Percentiles rank a stretch among this genome's conserved stretches.
phyloP scores from a whole-genome alignment of 2,113 vertebrate genomes.

The Coracopsis vasa region DNA sequence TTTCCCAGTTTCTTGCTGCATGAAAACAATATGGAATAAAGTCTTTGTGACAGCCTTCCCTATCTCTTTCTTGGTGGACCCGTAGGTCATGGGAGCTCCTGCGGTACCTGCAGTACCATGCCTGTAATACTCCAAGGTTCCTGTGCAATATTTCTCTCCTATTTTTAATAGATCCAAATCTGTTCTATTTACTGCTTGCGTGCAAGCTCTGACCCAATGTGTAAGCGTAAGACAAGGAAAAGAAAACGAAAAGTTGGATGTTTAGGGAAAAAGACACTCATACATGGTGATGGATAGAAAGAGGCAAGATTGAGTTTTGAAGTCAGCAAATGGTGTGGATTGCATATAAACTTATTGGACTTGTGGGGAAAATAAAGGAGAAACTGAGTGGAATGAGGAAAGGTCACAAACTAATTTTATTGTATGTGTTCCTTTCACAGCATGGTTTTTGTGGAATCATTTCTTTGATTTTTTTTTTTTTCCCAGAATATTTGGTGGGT shows the following conservation, averaged over 20 bases:
- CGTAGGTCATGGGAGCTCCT: neutral
- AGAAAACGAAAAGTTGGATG: neutral
- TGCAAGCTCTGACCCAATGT: neutral
- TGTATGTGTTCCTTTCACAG: neutral
- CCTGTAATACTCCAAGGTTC: neutral
- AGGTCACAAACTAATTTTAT: neutral
- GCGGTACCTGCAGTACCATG: neutral
- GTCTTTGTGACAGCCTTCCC: neutral
- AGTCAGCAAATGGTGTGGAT: neutral
- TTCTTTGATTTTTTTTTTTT: neutral
- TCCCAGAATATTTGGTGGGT: neutral
- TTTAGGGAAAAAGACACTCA: neutral
- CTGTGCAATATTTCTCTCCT: neutral
- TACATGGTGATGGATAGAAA: neutral
- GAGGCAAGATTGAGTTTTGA: neutral
- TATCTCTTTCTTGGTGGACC: neutral
- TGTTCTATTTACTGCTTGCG: neutral
- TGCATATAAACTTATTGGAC: neutral
- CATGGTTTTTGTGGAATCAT: neutral
- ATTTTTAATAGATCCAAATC: neutral
- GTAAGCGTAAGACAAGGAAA: neutral
- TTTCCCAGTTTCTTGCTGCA: neutral
- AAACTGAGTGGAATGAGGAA: neutral
- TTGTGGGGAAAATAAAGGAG: neutral
- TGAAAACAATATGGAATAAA: neutral